Evolutionary conservation across 2,113 vertebrate genomes (phyloP), one percentile per base, ranked within the genome.

Genomic region (Panthera tigris): DNA sequence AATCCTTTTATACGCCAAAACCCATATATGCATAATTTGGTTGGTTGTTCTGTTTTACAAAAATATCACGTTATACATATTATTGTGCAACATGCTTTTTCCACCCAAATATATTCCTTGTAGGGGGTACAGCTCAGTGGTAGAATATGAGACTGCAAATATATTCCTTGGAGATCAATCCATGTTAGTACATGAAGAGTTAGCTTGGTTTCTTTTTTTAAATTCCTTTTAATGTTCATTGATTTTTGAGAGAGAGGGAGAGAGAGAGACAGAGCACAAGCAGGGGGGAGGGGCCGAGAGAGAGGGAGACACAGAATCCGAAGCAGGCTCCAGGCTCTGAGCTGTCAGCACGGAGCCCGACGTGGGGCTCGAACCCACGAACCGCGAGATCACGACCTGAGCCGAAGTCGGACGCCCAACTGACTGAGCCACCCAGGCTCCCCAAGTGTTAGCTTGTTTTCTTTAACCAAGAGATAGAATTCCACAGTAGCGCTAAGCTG

Each of bases 401-500:
- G 41, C 41, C 1, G 41, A 45, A 45, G 41, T 45, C 7, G 41
- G 41, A 45, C 1, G 7, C 41, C 7, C 41, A 45, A 45, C 41
- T 7, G 41, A 45, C 41, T 45, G 41, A 45, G 41, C 41, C 41
- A 7, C 7, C 41, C 41, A 7, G 41, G 41, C 41, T 0, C 41
- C 41, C 41, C 6, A 45, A 45, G 41, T 7, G 41, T 41, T 39
- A 45, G 23, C 19, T 76, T 91, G 25, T 88, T 71, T 55, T 95
- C 41, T 87, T 94, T 80, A 83, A 73, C 14, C n/a, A 83, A 96
- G 48, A 52, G n/a, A 88, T n/a, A 80, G 33, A 95, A 97, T 93
- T 91, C 15, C 14, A 82, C 13, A 57, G 27, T 68, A 74, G 45
- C 33, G 7, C 71, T 91, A 48, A 93, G 61, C 29, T 11, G 61